Evolutionary conservation across 2,113 vertebrate species (phyloP).

Genomic region (Anser brachyrhynchus): DNA sequence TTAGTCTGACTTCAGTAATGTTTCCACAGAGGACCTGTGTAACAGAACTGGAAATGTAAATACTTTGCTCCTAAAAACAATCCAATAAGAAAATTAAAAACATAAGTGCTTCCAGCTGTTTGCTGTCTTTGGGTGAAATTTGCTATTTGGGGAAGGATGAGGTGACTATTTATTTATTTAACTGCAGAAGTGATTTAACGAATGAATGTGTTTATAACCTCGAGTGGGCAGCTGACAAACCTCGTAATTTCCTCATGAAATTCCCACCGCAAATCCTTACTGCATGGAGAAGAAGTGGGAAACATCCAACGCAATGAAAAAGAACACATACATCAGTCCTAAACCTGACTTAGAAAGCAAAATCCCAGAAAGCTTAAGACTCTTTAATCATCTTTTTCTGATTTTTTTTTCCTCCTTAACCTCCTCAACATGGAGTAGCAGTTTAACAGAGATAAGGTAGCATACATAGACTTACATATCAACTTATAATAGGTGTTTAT

Average conservation of each 20-base stretch:
- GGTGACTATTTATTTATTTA: slow-evolving; percentile 36
- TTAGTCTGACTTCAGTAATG: neutral
- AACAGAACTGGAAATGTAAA: slow-evolving; percentile 39
- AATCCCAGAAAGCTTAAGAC: neutral
- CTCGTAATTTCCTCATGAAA: neutral
- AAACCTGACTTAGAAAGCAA: neutral
- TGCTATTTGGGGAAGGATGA: slow-evolving; percentile 35
- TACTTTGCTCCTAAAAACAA: slow-evolving; percentile 18
- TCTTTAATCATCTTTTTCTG: neutral
- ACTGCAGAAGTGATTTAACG: neutral
- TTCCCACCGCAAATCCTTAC: neutral
- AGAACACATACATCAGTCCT: neutral
- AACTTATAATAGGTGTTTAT: neutral
- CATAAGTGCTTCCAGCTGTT: slow-evolving; percentile 39
- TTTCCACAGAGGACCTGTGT: neutral
- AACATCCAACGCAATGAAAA: neutral
- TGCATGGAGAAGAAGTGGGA: neutral
- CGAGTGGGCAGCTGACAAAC: slow-evolving; percentile 26
- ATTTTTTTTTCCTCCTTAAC: neutral
- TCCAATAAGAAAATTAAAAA: slow-evolving; percentile 12
- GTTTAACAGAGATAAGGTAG: neutral
- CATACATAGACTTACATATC: neutral
- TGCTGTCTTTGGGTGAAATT: slow-evolving; percentile 40
- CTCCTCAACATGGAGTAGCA: neutral
- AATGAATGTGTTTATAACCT: slow-evolving; percentile 27